Base-by-base conservation (phyloP, 2,113 vertebrate species). In the Eulemur macaco region DNA sequence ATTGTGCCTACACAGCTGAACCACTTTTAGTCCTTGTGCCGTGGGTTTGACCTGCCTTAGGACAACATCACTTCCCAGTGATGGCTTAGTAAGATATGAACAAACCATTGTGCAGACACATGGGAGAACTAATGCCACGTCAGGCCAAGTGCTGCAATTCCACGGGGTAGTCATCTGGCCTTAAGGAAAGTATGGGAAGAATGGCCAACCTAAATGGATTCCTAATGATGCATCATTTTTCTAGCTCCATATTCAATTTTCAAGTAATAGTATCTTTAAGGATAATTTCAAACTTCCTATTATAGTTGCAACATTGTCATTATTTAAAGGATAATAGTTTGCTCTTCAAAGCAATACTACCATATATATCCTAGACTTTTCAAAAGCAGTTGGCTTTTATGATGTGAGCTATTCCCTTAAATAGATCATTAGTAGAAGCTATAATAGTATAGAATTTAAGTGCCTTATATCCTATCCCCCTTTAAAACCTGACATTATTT, bases 401-500 rank as follows among this genome's bases (percentile, higher is more conserved):
- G 60, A 23, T 63, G 13, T 81, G 74, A 52, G 14, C 66, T 71
- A 47, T 12, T 58, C 60, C 86, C 37, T 82, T n/a, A 21, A 42
- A 29, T 21, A 76, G n/a, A 76, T 86, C 63, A 81, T 77, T 50
- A 90, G 31, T 66, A 85, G 18, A n/a, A 87, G 14, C 31, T 42
- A 80, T 89, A 69, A 63, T 27, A 69, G 34, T 76, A 39, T 58
- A 74, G 37, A 54, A 92, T 80, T 86, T 89, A 96, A 89, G 29
- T 63, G 5, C 45, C 64, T 69, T 78, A 34, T 89, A 60, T 52
- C 73, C 47, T 68, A 58, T 20, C 68, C 52, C 34, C 52, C 56
- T 95, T 97, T 84, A 68, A 94, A 91, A 63, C 18, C 21, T 82
- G 37, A 73, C 58, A 12, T 88, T 90, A 81, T 80, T 95, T 45